Evolutionary conservation across 2,888 invertebrate genomes (phyloP), one percentile per base, ranked within the genome.

Genomic region (Serrognathus titanus): DNA sequence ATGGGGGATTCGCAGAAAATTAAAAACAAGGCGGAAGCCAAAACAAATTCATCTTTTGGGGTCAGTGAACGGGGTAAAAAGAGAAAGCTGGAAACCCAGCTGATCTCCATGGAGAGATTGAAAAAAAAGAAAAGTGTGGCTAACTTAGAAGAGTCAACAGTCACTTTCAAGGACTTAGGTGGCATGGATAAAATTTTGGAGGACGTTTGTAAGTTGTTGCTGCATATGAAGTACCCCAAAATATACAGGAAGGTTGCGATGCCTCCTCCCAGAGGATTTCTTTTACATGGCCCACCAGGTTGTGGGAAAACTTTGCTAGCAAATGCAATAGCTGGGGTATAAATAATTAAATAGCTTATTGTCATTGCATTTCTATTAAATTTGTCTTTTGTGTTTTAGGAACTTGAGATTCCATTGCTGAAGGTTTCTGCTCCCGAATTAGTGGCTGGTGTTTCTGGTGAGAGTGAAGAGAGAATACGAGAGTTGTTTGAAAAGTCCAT

Each of bases 251-350:
- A 87, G 64, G 80, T 97, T 60, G 95, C 95, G 1, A 86, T 94
- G 51, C 85, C 89, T 62, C 91, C 96, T 39, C 94, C 96, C 0
- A 83, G 93, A 70, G 97, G 97, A 24, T 89, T 97, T 68, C 78
- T 99, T 49, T 80, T 98, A 47, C 96, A 97, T 75, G 98, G 98
- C 0, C 97, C 98, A 1, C 94, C 97, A 0, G 98, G 98, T 0
- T 94, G 95, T 73, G 97, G 98, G 0, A 93, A 93, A 78, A 91
- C 90, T 2, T 79, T 92, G 53, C 71, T 93, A 57, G 93, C 92
- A 0, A 82, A 89, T 72, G 91, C 92, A 2, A 89, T 93, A 67
- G 90, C 92, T 24, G 92, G 93, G 50, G 87, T 87, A 78, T 78
- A 31, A 31, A 31, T 38, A 53, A 50, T 31, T 16, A 16, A 16